These are phyloP conservation scores for Akabosia matsudoensis DNA, from an alignment of 1,140 invertebrate genomes.

Conservation along the genomic window DNA sequence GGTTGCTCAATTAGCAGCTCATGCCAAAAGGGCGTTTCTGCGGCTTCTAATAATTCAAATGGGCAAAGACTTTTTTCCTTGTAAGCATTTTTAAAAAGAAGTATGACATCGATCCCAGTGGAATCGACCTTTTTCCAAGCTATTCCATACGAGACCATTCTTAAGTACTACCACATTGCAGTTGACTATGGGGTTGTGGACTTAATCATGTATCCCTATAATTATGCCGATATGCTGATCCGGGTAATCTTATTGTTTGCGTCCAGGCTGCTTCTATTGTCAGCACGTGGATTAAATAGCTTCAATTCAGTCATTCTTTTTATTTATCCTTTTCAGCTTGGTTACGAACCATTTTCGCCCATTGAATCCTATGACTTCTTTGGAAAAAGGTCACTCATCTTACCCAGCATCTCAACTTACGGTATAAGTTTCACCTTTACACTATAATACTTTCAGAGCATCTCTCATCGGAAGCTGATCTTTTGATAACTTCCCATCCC, in stretches of 20 bases:
- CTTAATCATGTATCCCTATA: neutral
- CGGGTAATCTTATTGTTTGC: too few species aligned
- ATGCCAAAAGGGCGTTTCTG: too few species aligned
- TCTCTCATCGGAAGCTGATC: neutral
- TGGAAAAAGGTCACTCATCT: neutral
- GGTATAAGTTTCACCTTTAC: too few species aligned
- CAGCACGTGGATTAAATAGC: too few species aligned
- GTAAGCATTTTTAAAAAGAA: too few species aligned
- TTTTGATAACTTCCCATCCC: neutral
- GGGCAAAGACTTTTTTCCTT: too few species aligned
- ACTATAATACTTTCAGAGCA: too few species aligned
- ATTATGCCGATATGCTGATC: slow-evolving; percentile 4
- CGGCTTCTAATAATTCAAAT: too few species aligned
- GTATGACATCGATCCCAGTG: neutral
- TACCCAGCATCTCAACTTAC: neutral
- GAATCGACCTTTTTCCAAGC: neutral
- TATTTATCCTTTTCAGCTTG: neutral
- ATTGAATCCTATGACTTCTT: neutral
- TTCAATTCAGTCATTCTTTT: neutral
- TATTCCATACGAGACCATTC: neutral
- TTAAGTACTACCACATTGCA: neutral
- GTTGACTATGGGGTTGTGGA: neutral
- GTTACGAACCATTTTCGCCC: neutral
- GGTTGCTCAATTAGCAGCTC: too few species aligned
- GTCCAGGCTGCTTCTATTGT: too few species aligned